Evolutionary conservation across 2,888 invertebrate genomes (phyloP).

Genomic region (Zygaena filipendulae): DNA sequence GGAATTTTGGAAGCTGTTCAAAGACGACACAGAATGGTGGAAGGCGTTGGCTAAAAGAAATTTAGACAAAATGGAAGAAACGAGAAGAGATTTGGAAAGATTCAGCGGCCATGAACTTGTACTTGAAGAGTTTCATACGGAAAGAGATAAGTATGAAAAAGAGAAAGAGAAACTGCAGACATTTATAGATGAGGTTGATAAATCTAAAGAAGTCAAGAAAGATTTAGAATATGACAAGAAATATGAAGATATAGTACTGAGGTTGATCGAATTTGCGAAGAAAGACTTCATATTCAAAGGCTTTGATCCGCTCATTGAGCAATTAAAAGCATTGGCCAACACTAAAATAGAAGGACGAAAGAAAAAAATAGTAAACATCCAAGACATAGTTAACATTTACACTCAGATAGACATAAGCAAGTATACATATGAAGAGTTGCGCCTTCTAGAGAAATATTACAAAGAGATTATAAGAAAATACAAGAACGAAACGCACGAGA

Average conservation of each 20-base stretch:
- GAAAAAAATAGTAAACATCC: conserved; percentile 39
- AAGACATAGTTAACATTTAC: conserved; percentile 51
- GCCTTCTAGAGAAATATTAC: conserved; percentile 53
- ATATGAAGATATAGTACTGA: conserved; percentile 57
- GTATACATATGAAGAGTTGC: conserved; percentile 56
- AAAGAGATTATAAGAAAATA: conserved; percentile 55
- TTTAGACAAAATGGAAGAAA: conserved; percentile 56
- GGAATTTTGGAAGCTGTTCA: conserved; percentile 55
- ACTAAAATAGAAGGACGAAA: conserved; percentile 38
- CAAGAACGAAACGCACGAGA: conserved; percentile 29
- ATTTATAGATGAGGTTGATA: conserved; percentile 55
- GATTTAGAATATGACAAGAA: conserved; percentile 53
- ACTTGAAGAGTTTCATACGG: conserved; percentile 42
- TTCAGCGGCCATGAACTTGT: conserved; percentile 57
- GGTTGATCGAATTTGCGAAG: conserved; percentile 56
- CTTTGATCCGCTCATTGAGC: conserved; percentile 56
- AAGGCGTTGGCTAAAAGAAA: conserved; percentile 55
- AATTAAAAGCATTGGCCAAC: conserved; percentile 46
- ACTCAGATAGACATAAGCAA: conserved; percentile 48
- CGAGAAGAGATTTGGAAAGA: conserved; percentile 47
- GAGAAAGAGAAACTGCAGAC: conserved; percentile 45
- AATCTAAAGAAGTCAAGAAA: conserved; percentile 42
- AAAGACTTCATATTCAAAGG: conserved; percentile 58
- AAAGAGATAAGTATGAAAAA: conserved; percentile 39
- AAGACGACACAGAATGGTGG: conserved; percentile 61